Evolutionary conservation across 2,113 vertebrate genomes (phyloP).

Genomic region (Scatophagus argus): DNA sequence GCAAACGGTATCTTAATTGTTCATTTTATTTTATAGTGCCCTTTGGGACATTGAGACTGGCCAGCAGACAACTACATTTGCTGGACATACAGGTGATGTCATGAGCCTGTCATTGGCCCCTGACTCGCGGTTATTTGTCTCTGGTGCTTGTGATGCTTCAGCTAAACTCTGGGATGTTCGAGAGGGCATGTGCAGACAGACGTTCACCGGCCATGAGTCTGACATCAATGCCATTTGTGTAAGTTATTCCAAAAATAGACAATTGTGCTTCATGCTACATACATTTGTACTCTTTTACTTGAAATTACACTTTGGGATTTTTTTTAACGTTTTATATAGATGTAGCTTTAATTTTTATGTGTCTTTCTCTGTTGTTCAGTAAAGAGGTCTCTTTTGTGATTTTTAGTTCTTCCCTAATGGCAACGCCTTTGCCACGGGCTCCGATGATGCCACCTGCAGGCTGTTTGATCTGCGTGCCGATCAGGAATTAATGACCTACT

Average conservation of each 20-base stretch:
- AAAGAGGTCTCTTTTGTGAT: neutral
- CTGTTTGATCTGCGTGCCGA: conserved; percentile 98
- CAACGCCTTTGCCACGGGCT: conserved; percentile 98
- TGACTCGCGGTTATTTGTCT: conserved; percentile 96
- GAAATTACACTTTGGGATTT: neutral
- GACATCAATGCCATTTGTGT: conserved; percentile 99
- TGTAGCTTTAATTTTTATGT: neutral
- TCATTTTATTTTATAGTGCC: conserved; percentile 83
- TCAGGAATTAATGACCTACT: conserved; percentile 99
- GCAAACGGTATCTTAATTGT: neutral
- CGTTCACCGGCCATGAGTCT: conserved; percentile 98
- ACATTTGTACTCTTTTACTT: neutral
- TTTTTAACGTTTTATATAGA: neutral
- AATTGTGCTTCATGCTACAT: neutral
- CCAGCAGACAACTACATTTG: conserved; percentile 99
- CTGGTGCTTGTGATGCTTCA: conserved; percentile 98
- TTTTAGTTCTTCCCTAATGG: conserved; percentile 97
- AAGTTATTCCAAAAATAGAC: conserved; percentile 68
- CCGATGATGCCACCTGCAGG: conserved; percentile 98
- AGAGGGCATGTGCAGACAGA: conserved; percentile 99
- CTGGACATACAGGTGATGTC: conserved; percentile 97
- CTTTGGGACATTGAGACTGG: conserved; percentile 99
- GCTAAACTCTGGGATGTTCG: conserved; percentile 99
- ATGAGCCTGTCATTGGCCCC: conserved; percentile 98
- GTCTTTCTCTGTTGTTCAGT: neutral